Conservation (phyloP, 2,113 vertebrate genomes). For the Trichomycterus rosablanca region DNA sequence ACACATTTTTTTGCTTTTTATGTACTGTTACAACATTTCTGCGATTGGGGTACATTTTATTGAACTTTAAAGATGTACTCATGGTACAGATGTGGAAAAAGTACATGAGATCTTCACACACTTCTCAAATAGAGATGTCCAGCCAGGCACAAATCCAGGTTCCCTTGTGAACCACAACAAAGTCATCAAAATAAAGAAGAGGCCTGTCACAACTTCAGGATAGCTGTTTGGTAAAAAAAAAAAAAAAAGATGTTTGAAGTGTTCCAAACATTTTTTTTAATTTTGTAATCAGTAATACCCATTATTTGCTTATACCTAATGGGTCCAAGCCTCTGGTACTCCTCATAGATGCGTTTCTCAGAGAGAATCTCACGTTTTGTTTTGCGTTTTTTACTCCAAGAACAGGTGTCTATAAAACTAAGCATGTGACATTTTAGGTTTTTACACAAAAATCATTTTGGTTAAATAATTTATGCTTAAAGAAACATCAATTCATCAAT, state of each 20-base stretch:
- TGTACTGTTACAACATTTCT: too few species aligned
- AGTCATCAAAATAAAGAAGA: constrained; percentile 96
- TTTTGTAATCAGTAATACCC: too few species aligned
- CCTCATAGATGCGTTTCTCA: constrained; percentile 89
- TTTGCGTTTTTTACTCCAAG: constrained; percentile 94
- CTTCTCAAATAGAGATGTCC: constrained; percentile 96
- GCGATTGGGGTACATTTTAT: too few species aligned
- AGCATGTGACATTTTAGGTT: background rate
- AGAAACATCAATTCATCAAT: background rate
- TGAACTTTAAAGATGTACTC: too few species aligned
- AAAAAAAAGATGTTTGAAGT: background rate
- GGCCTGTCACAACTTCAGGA: constrained; percentile 90
- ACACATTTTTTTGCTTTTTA: too few species aligned
- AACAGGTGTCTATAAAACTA: constrained; percentile 95
- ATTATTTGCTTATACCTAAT: constrained; percentile 70
- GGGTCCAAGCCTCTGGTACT: constrained; percentile 87
- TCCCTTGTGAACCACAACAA: constrained; percentile 96
- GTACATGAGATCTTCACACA: constrained; percentile 49
- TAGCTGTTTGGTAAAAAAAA: constrained; percentile 67
- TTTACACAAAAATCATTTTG: background rate
- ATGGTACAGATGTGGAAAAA: background rate
- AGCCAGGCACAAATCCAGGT: constrained; percentile 94
- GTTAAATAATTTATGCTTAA: background rate
- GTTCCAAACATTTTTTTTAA: background rate
- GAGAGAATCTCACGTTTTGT: constrained; percentile 87